phyloP scores from a whole-genome alignment of 2,113 vertebrate species.

The Pseudorhombus dupliciocellatus region DNA sequence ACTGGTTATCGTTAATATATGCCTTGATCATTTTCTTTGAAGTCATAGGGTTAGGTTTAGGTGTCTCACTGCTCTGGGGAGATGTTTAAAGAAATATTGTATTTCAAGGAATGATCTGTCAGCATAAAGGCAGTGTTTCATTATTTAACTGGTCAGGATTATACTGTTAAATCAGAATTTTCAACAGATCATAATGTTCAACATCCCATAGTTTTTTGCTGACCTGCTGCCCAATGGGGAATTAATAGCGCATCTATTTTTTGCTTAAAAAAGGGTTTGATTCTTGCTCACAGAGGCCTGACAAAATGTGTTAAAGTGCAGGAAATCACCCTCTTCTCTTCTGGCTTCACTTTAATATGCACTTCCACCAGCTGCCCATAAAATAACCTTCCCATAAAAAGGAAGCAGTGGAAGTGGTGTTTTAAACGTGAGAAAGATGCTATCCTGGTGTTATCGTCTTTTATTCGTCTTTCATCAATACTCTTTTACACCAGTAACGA shows the following conservation, averaged over 20 bases:
- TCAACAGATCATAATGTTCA: too few species aligned
- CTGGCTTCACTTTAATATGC: neutral
- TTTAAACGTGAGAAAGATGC: too few species aligned
- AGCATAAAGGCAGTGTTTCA: too few species aligned
- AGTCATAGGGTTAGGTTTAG: too few species aligned
- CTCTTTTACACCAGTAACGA: neutral
- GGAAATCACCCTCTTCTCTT: neutral
- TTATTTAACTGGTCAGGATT: too few species aligned
- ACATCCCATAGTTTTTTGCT: too few species aligned
- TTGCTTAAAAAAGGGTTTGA: neutral
- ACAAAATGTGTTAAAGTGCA: neutral
- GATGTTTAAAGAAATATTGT: too few species aligned
- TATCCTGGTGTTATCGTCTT: neutral
- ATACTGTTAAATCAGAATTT: too few species aligned
- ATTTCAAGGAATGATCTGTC: too few species aligned
- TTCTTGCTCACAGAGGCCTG: neutral
- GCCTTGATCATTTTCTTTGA: too few species aligned
- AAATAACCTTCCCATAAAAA: neutral
- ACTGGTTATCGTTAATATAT: neutral
- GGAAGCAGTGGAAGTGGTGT: too few species aligned
- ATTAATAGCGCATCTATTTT: neutral
- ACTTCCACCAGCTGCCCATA: neutral
- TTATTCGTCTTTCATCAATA: neutral
- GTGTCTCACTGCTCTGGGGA: too few species aligned
- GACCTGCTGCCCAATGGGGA: neutral